Base-by-base conservation (phyloP, 1,140 invertebrate genomes). In the Lordiphosa clarofinis region DNA sequence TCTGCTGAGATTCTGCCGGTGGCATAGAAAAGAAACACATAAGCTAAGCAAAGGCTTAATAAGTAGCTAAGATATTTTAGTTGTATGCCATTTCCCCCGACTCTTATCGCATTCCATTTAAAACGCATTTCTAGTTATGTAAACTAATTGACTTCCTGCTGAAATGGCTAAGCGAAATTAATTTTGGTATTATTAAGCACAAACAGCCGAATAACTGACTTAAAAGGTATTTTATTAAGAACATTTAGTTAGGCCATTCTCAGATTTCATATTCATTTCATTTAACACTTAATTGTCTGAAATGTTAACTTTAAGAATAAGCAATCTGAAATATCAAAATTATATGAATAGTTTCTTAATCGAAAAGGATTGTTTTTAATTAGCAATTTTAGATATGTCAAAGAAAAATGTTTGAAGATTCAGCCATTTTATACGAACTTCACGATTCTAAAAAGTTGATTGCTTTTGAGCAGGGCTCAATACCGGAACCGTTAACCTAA, bases 1-100 rank as follows among this genome's bases (percentile, higher is more conserved):
- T 33, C 79, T 35, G 47, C 73, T 33, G 70, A 82, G 40, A 48
- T 73, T 40, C 68, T 64, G 50, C 78, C 74, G 55, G 78, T 87
- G 43, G 84, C 74, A 70, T 87, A 86, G 53, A 82, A 48, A 36
- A 48, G 8, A 8, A 28, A 28, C 24, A 28, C 33, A 33, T n/a
- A n/a, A 39, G 56, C 56, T 49, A 52, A 60, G 21, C 60, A 66
- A 70, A 64, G 56, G 42, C 63, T 36, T 65, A 65, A 70, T 74
- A 39, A 68, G 64, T 74, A 66, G 56, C 55, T 59, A 69, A 79
- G 53, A 36, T 58, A 56, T 74, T 59, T 64, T 61, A 79, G 54
- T 56, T 56, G 49, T 63, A 67, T 56, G 37, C 47, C 66, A 81
- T 70, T 56, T 37, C 57, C 10, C 10, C 28, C 60, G 43, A 43